Evolutionary conservation across 2,113 vertebrate species (phyloP).

Genomic region (Addax nasomaculatus): DNA sequence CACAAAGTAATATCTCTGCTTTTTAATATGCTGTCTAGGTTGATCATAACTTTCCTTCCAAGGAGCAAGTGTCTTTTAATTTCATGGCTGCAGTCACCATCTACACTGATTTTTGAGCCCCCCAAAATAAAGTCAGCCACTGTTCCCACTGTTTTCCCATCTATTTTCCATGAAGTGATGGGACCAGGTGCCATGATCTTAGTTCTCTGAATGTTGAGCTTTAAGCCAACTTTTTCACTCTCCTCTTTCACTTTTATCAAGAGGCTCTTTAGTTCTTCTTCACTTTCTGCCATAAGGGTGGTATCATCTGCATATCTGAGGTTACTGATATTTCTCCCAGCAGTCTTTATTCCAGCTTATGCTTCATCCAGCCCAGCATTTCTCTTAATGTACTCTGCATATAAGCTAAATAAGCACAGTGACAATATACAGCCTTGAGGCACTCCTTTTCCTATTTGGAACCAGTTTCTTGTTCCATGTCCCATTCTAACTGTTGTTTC

Average conservation of each 20-base stretch:
- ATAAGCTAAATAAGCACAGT: not conserved
- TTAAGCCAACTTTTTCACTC: not conserved
- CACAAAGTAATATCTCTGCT: not conserved
- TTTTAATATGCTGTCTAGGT: not conserved
- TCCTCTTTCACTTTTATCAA: not conserved
- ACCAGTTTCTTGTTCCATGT: not conserved
- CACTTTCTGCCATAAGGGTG: not conserved
- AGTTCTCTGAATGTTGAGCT: not conserved
- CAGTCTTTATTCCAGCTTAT: not conserved
- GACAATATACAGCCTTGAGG: not conserved
- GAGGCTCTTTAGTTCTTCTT: not conserved
- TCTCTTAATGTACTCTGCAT: not conserved
- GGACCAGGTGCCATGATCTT: not conserved
- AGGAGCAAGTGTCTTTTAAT: not conserved
- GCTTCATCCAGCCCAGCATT: not conserved
- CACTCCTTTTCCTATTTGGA: not conserved
- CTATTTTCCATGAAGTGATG: not conserved
- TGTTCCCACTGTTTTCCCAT: not conserved
- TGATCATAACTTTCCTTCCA: not conserved
- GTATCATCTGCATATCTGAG: not conserved
- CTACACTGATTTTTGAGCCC: not conserved
- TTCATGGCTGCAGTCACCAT: not conserved
- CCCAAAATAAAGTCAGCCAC: not conserved
- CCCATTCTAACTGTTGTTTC: not conserved
- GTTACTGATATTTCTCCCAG: not conserved